Evolutionary conservation across 2,888 invertebrate species (phyloP).

Genomic region (Plagodis pulveraria): DNA sequence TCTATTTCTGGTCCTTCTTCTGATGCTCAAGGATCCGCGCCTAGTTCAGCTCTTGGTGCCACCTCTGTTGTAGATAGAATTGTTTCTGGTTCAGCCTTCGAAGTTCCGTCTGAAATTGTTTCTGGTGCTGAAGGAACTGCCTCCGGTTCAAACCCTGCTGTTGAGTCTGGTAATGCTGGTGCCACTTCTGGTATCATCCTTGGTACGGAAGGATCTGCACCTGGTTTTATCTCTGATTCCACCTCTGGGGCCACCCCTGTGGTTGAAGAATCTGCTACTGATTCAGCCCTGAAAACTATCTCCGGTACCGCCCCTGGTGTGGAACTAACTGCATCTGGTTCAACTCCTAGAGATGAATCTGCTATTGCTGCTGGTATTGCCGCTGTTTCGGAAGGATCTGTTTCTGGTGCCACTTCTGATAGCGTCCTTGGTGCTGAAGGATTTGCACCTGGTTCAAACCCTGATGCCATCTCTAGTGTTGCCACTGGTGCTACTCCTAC

Average conservation of each 20-base stretch:
- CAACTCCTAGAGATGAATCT: neutral
- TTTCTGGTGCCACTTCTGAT: conserved; percentile 3
- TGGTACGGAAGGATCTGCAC: conserved; percentile 4
- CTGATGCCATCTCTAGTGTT: neutral
- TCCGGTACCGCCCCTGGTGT: neutral
- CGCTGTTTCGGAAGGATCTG: conserved; percentile 10
- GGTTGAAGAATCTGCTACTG: conserved; percentile 8
- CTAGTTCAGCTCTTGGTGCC: conserved; percentile 8
- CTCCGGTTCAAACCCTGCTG: neutral
- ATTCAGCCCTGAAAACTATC: neutral
- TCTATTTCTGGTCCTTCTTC: conserved; percentile 1
- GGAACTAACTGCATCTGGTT: neutral
- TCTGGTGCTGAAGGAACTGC: neutral
- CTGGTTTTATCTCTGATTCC: conserved; percentile 3
- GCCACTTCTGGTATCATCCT: conserved; percentile 2
- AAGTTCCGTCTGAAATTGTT: too few species aligned
- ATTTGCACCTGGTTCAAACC: neutral
- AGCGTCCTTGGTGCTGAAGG: neutral
- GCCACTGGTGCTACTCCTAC: neutral
- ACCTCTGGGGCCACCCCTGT: conserved; percentile 6
- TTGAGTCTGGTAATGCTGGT: conserved; percentile 3
- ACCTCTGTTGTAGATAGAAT: neutral
- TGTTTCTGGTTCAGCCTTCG: neutral
- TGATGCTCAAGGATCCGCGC: conserved; percentile 3
- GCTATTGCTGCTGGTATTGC: neutral